These are phyloP conservation scores for Aleiodes sp. DNA, from an alignment of 1,140 invertebrate species.

Conservation along the genomic window DNA sequence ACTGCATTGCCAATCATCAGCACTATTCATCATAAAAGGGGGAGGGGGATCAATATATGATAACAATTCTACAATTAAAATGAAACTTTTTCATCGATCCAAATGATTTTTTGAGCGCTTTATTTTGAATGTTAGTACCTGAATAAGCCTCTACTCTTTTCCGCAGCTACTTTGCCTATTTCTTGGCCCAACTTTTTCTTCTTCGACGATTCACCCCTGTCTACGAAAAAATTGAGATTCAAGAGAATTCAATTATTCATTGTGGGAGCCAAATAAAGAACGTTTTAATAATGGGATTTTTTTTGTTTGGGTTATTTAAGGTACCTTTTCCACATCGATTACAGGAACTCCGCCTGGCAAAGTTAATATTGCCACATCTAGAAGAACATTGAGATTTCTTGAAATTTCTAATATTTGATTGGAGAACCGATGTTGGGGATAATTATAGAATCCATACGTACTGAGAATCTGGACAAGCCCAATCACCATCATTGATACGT, in stretches of 20 bases:
- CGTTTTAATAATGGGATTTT: background rate
- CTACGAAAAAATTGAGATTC: conserved; percentile 45
- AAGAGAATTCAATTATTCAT: background rate
- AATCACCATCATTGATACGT: conserved; percentile 60
- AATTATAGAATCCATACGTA: conserved; percentile 43
- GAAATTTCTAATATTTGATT: background rate
- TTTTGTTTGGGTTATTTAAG: background rate
- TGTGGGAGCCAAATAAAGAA: background rate
- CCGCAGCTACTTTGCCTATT: conserved; percentile 97
- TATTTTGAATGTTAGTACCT: conserved; percentile 48
- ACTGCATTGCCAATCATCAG: conserved; percentile 99
- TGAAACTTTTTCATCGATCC: conserved; percentile 22
- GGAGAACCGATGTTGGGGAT: too few relatives aligned
- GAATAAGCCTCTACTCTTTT: conserved; percentile 97
- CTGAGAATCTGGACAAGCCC: conserved; percentile 63
- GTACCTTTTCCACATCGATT: conserved; percentile 88
- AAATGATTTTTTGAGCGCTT: too few relatives aligned
- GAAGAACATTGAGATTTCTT: conserved; percentile 33
- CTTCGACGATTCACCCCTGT: conserved; percentile 72
- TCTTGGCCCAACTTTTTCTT: conserved; percentile 95
- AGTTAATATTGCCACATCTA: conserved; percentile 95
- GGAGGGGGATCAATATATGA: conserved; percentile 67
- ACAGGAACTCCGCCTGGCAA: conserved; percentile 87
- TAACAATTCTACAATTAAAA: conserved; percentile 10
- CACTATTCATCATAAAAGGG: too few relatives aligned